Percentiles rank a stretch among this genome's conserved stretches.
These are phyloP conservation scores for Nipponia nippon DNA, from an alignment of 2,113 vertebrate species.

Conservation along the genomic window DNA sequence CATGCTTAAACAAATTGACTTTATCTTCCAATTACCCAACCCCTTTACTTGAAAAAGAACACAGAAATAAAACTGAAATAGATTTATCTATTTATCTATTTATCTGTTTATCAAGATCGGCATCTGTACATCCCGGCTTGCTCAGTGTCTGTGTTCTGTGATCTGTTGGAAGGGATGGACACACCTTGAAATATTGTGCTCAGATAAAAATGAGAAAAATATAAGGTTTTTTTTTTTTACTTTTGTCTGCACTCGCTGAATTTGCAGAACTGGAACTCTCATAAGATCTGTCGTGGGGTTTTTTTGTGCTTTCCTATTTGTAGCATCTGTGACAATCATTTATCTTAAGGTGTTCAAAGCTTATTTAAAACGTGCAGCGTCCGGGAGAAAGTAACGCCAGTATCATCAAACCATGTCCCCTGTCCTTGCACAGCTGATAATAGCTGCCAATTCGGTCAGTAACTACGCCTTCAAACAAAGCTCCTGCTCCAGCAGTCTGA, in stretches of 20 bases:
- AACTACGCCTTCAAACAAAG: background rate
- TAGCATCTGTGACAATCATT: background rate
- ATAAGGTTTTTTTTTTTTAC: background rate
- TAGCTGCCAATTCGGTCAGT: background rate
- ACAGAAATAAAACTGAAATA: background rate
- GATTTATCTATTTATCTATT: background rate
- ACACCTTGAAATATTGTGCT: background rate
- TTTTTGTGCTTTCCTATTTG: background rate
- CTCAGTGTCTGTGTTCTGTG: background rate
- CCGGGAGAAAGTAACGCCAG: background rate
- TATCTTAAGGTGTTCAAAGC: background rate
- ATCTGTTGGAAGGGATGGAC: background rate
- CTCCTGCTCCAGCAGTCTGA: background rate
- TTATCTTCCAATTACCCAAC: background rate
- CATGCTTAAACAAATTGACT: background rate
- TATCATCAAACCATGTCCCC: background rate
- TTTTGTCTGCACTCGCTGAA: background rate
- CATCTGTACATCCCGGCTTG: background rate
- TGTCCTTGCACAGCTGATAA: background rate
- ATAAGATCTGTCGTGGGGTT: fast-evolving
- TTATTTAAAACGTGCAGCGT: background rate
- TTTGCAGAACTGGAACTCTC: background rate
- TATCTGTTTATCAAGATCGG: background rate
- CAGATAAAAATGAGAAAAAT: background rate
- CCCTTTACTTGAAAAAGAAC: background rate